These are phyloP conservation scores for Limnothrissa miodon DNA, from an alignment of 2,113 vertebrate genomes.

Conservation along the genomic window DNA sequence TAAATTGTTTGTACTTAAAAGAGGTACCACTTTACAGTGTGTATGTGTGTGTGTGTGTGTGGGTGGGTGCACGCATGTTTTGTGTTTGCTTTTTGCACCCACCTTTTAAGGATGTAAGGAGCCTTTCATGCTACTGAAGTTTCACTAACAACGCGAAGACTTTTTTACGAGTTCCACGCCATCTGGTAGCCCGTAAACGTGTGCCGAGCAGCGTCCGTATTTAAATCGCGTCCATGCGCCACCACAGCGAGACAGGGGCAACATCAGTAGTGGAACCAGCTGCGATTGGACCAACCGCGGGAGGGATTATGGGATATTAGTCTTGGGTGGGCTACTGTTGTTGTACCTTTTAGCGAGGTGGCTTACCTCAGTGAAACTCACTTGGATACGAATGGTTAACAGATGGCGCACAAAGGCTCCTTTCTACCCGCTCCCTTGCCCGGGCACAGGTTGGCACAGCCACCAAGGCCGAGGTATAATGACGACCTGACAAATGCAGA, in stretches of 20 bases:
- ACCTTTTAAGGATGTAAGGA: constrained; percentile 7
- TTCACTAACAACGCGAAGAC: constrained; percentile 4
- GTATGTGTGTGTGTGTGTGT: constrained; percentile 23
- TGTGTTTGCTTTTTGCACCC: constrained; percentile 1
- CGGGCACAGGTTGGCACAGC: constrained; percentile 15
- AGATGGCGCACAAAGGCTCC: constrained; percentile 64
- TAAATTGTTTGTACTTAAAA: constrained; percentile 3
- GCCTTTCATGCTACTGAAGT: constrained; percentile 24
- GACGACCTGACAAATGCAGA: background rate
- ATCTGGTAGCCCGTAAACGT: constrained; percentile 28
- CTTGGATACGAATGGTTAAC: constrained; percentile 48
- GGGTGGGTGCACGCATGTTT: constrained; percentile 8
- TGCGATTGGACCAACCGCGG: constrained; percentile 50
- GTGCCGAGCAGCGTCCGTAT: constrained; percentile 7
- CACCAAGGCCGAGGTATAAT: constrained; percentile 16
- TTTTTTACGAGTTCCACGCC: constrained; percentile 4
- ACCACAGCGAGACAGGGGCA: constrained; percentile 38
- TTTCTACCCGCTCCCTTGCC: background rate
- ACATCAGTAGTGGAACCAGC: constrained; percentile 36
- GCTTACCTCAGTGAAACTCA: constrained; percentile 66
- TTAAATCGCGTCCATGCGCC: constrained; percentile 31
- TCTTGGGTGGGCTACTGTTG: constrained; percentile 66
- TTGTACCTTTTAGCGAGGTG: constrained; percentile 65
- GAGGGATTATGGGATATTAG: constrained; percentile 53
- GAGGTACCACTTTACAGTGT: background rate